Evolutionary conservation across 2,797 vertebrate genomes (phyloP), one percentile per base, ranked within the genome.

Genomic region (Rhinichthys osculus): DNA sequence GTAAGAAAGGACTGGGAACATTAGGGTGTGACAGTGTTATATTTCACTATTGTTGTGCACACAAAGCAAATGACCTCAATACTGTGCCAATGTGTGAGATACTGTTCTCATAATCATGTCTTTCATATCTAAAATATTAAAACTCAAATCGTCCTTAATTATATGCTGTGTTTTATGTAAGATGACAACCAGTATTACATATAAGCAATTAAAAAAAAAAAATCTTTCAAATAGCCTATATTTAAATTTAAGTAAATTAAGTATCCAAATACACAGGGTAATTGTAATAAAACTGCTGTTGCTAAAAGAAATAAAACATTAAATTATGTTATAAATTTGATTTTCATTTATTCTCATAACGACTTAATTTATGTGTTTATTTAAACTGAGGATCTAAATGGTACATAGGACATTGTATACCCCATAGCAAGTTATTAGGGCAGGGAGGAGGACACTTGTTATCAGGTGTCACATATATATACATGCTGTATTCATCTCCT

Each of bases 21-120:
- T 80, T 79, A 47, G 78, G 82, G 69, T 89, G 74, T 72, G 71
- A 84, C 84, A 59, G 74, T 54, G 54, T 86, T 78, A 86, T 85
- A 66, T 86, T 81, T 79, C 86, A 82, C 74, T 47, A 81, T 89
- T 89, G 82, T 90, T 81, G 64, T n/a, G n/a, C 42, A 35, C 52
- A 80, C 84, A 89, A 87, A 88, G 88, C 79, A 72, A 35, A 64
- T 88, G 87, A 83, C 87, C 87, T 88, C 47, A 81, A 87, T 88
- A 54, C 30, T 83, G 69, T 67, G 42, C 44, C 42, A 38, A 80
- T 47, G 71, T 59, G 50, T 50, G 27, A 62, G 76, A 80, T 50
- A 52, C 16, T 47, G 11, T 73, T 80, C 72, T 42, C 7, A 81
- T n/a, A 42, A 52, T 44, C 40, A 38, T 38, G 35, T 42, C 14